These are phyloP conservation scores for Rhombomys opimus DNA, from an alignment of 2,113 vertebrate genomes.

Conservation along the genomic window DNA sequence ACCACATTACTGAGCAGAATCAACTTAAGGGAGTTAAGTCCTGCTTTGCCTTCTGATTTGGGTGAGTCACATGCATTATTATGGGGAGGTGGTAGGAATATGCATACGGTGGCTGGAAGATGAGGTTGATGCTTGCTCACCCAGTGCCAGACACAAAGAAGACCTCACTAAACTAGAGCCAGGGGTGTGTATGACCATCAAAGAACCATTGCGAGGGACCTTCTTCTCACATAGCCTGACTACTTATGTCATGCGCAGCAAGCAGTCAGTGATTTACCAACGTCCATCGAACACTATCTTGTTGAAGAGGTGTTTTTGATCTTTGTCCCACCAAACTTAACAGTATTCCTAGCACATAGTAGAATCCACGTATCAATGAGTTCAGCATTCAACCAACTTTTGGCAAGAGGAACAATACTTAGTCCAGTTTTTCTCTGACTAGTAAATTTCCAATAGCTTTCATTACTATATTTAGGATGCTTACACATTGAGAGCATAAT, in stretches of 20 bases:
- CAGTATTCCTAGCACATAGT: background rate
- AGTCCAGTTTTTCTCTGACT: slow-evolving; percentile 44
- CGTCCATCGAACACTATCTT: background rate
- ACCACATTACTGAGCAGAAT: background rate
- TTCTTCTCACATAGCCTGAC: background rate
- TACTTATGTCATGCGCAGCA: background rate
- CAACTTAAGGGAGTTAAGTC: background rate
- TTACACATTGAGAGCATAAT: background rate
- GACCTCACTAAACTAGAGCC: too few species aligned
- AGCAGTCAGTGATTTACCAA: background rate
- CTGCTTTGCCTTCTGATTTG: too few species aligned
- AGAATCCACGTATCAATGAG: slow-evolving; percentile 25
- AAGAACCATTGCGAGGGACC: background rate
- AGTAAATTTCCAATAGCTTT: slow-evolving; percentile 55
- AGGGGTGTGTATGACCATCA: background rate
- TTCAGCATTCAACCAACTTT: slow-evolving; percentile 58
- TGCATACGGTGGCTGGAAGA: background rate
- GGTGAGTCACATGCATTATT: background rate
- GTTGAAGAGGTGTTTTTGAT: background rate
- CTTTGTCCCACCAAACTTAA: background rate
- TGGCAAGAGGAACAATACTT: slow-evolving; percentile 26
- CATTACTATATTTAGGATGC: slow-evolving; percentile 55
- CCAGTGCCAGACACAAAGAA: background rate
- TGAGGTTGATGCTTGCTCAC: background rate
- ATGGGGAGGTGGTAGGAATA: background rate